Conservation (phyloP, 2,113 vertebrate genomes). For the Ammodytes marinus region DNA sequence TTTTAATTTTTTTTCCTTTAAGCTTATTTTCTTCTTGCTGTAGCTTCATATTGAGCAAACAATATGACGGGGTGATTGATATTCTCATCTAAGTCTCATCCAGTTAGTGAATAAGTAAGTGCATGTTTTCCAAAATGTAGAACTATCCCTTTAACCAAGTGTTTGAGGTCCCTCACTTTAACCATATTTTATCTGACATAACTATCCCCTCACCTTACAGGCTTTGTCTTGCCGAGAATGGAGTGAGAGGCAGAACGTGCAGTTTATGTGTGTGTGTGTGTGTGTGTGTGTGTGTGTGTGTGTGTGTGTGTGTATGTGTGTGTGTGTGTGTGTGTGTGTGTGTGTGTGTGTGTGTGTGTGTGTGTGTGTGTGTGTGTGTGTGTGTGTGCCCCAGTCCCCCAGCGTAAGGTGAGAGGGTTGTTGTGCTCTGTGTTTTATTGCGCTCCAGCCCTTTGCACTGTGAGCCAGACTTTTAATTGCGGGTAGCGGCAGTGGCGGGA, state of each 20-base stretch:
- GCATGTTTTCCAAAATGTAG: neutral
- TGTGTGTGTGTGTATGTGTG: conserved; percentile 37
- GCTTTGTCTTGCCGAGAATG: conserved; percentile 5
- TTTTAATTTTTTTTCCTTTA: neutral
- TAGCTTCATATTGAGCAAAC: neutral
- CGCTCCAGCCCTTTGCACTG: conserved; percentile 65
- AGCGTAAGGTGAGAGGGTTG: conserved; percentile 78
- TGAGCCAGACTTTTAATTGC: conserved; percentile 86
- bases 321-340: conserved; percentile 41
- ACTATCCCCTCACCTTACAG: neutral
- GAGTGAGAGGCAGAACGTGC: conserved; percentile 15
- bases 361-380: conserved; percentile 40
- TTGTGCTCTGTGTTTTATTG: conserved; percentile 79
- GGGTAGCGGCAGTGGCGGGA: conserved; percentile 51
- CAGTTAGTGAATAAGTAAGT: neutral
- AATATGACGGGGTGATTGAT: neutral
- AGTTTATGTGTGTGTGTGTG: conserved; percentile 44
- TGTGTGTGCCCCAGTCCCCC: conserved; percentile 55
- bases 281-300: conserved; percentile 42
- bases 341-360: conserved; percentile 45
- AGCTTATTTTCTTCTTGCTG: neutral
- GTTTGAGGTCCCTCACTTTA: neutral
- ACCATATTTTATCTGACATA: neutral
- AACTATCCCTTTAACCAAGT: too few relatives aligned
- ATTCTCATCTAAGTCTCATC: neutral